Evolutionary conservation across 1,140 invertebrate species (phyloP), one percentile per base, ranked within the genome.

Genomic region (Andrena cerasifolii): DNA sequence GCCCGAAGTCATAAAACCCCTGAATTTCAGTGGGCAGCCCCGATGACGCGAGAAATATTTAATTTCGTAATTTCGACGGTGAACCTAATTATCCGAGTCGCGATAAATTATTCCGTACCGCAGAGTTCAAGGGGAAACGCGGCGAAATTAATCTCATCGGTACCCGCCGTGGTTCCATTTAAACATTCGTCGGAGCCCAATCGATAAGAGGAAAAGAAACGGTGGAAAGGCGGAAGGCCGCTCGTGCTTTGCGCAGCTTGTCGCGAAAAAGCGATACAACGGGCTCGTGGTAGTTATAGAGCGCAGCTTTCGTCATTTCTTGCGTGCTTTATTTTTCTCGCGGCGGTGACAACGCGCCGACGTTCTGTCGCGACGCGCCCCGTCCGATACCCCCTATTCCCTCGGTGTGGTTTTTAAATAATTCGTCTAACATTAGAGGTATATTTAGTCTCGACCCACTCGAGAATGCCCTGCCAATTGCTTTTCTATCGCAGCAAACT

Each of bases 401-500:
- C 21, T 12, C 36, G 7, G 7, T 33, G 58, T 72, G 36, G 63
- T 43, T 45, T 24, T 59, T 24, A 10, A 53, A 56, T 56, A 24
- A 58, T 40, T 79, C 62, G 62, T 12, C 33, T 76, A 79, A 56
- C 21, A 54, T 58, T 63, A 77, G 45, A 72, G 74, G 45, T 76
- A 78, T 72, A 36, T 83, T 84, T 84, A 77, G 67, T 62, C 77
- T 84, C 71, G 80, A 83, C 73, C 33, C 66, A 51, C 59, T 84
- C 77, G 82, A 83, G 71, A 83, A 76, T 75, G 58, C 68, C 72
- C 45, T 54, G 66, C 14, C 63, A 65, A 80, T 51, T 66, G 51
- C 36, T 61, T 79, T 49, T 68, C 21, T 62, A 36, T 75, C 33
- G 40, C 58, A 61, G 18, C 21, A 56, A 72, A 7, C 36, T 67